Conservation (phyloP, 2,888 invertebrate genomes). For the Aspidiotus rigidus region DNA sequence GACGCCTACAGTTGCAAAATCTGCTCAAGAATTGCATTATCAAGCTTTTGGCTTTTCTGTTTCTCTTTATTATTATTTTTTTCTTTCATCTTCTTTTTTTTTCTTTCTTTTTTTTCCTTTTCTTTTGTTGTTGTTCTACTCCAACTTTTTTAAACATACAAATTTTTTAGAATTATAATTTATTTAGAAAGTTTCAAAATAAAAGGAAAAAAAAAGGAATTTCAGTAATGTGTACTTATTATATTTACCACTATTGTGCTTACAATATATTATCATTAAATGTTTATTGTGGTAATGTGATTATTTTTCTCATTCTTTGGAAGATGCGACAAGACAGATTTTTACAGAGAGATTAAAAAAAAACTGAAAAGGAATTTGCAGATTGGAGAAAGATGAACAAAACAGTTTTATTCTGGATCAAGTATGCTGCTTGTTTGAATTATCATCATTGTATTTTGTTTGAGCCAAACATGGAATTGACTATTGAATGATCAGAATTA, state of each 20-base stretch:
- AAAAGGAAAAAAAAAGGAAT: conserved; percentile 12
- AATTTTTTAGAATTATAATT: conserved; percentile 31
- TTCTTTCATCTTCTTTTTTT: conserved; percentile 13
- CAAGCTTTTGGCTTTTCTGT: conserved; percentile 29
- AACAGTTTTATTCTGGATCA: no score
- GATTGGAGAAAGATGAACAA: no score
- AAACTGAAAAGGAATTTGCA: no score
- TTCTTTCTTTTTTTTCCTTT: conserved; percentile 5
- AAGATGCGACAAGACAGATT: neutral
- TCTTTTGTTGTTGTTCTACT: neutral
- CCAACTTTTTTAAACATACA: conserved; percentile 9
- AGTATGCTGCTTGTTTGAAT: no score
- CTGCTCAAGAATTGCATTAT: conserved; percentile 22
- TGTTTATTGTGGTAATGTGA: conserved; percentile 31
- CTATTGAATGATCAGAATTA: no score
- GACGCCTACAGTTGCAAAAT: conserved; percentile 28
- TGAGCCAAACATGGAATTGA: no score
- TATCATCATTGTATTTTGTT: no score
- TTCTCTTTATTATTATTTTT: conserved; percentile 24
- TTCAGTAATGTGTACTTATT: conserved; percentile 28
- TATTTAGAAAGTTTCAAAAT: conserved; percentile 9
- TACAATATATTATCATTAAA: conserved; percentile 33
- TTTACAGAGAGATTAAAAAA: no score
- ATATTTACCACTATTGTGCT: conserved; percentile 33
- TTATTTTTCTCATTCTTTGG: conserved; percentile 15